A percentile compares a stretch with the other conserved stretches of the same genome.
phyloP scores from a whole-genome alignment of 2,113 vertebrate genomes.

The Tiliqua scincoides region DNA sequence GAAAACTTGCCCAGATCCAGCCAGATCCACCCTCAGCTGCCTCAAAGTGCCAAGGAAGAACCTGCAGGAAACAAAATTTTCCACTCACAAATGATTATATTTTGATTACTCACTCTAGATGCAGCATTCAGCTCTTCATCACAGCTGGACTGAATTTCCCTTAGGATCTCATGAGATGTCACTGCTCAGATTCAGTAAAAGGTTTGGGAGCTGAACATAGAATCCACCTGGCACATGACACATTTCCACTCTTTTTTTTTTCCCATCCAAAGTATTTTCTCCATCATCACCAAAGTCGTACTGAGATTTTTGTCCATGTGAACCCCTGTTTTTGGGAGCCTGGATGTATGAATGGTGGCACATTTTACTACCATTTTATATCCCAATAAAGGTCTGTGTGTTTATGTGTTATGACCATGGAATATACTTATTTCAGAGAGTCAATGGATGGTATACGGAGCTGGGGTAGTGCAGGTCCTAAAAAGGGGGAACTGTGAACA shows the following conservation, averaged over 20 bases:
- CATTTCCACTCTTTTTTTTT: neutral
- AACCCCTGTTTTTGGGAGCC: accelerated
- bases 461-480: too few species aligned
- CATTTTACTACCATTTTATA: neutral
- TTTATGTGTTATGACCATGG: too few species aligned
- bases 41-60: conserved; percentile 30
- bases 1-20: neutral
- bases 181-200: conserved; percentile 52
- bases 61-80: conserved; percentile 8
- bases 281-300: neutral
- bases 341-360: neutral
- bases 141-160: conserved; percentile 38
- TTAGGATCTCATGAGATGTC: conserved; percentile 48
- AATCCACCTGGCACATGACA: conserved; percentile 6
- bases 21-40: conserved; percentile 36
- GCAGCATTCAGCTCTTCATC: conserved; percentile 22
- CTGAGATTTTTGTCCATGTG: too few species aligned
- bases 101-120: conserved; percentile 9
- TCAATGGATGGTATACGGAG: too few species aligned
- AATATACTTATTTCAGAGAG: too few species aligned
- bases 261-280: neutral
- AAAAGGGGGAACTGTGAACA: too few species aligned
- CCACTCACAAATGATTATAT: conserved; percentile 20
- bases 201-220: conserved; percentile 9
- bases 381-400: neutral